Evolutionary conservation across 2,888 invertebrate species (phyloP).

Genomic region (Zootermopsis nevadensis): DNA sequence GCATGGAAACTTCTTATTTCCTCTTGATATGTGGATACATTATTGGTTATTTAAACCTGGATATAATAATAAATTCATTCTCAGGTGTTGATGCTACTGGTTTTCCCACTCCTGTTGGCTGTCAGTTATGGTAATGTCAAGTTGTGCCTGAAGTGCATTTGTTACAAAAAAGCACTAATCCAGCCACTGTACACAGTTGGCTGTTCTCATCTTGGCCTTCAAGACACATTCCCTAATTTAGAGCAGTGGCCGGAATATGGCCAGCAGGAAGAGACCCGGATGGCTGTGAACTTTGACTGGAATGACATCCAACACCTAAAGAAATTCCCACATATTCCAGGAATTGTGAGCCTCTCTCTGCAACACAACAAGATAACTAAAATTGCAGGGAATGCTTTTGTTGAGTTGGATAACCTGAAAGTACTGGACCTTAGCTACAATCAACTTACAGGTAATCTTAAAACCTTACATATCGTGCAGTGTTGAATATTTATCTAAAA

Average conservation of each 20-base stretch:
- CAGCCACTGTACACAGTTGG: background rate
- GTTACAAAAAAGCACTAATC: background rate
- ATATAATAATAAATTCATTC: background rate
- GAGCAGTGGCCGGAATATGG: background rate
- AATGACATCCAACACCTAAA: background rate
- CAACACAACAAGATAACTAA: constrained; percentile 72
- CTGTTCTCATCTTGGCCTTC: background rate
- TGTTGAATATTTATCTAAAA: too few relatives aligned
- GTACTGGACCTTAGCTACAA: constrained; percentile 79
- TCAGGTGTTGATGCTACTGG: background rate
- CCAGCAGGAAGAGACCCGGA: background rate
- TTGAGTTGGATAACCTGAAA: constrained; percentile 70
- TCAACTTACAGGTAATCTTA: constrained; percentile 65
- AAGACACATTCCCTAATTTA: background rate
- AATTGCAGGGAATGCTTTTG: constrained; percentile 74
- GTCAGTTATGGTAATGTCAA: background rate
- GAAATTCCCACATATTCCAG: background rate
- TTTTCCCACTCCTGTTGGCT: background rate
- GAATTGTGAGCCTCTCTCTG: constrained; percentile 66
- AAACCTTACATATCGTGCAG: too few relatives aligned
- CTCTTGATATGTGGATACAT: too few relatives aligned
- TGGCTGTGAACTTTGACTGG: constrained; percentile 24
- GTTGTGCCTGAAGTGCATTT: background rate
- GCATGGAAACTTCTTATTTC: too few relatives aligned
- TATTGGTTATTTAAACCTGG: too few relatives aligned